These are phyloP conservation scores for Notechis scutatus DNA, from an alignment of 2,113 vertebrate genomes.

Conservation along the genomic window DNA sequence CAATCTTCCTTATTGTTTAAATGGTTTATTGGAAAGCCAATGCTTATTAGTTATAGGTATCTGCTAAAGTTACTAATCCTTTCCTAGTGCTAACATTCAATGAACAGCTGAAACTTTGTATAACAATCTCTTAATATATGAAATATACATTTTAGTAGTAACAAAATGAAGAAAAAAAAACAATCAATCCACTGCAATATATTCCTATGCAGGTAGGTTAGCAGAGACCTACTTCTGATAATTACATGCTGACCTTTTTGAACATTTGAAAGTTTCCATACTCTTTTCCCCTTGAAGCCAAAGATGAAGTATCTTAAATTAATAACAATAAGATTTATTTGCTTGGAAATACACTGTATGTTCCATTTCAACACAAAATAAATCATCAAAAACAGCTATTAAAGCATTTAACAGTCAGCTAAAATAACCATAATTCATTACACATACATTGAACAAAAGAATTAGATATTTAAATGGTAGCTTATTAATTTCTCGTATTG, in stretches of 20 bases:
- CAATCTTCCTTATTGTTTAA: not conserved
- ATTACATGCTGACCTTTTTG: not conserved
- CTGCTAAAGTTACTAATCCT: not conserved
- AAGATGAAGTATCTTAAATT: not conserved
- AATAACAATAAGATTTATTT: not conserved
- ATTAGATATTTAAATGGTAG: not conserved
- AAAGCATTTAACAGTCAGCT: not conserved
- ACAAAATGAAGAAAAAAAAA: not conserved
- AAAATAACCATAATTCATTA: slow-evolving; percentile 26
- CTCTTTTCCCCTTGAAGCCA: not conserved
- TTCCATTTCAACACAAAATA: not conserved
- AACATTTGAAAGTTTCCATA: not conserved
- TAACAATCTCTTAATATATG: not conserved
- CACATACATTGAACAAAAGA: slow-evolving; percentile 11
- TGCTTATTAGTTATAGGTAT: not conserved
- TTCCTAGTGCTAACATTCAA: not conserved
- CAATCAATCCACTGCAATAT: not conserved
- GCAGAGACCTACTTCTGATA: not conserved
- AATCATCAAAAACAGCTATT: slow-evolving; percentile 18
- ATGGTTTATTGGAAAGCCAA: not conserved
- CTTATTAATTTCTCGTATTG: not conserved
- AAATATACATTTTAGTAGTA: not conserved
- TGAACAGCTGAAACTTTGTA: not conserved
- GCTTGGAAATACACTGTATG: not conserved
- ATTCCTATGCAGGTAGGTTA: not conserved